Percentiles rank a stretch among this genome's conserved stretches.
phyloP scores from a whole-genome alignment of 2,888 invertebrate genomes.

The Crepidodera aurea region DNA sequence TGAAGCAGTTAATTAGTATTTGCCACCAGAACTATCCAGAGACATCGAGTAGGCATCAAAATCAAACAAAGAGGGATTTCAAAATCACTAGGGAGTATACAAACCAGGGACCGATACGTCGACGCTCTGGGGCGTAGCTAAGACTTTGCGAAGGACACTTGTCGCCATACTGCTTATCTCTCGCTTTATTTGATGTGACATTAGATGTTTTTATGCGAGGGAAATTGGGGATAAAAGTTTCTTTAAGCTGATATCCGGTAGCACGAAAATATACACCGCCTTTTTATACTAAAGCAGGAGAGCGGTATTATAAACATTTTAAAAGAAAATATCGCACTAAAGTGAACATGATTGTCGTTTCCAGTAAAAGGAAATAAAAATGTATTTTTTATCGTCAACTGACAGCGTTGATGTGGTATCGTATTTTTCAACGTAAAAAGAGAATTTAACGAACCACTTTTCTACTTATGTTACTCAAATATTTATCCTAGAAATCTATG shows the following conservation, averaged over 20 bases:
- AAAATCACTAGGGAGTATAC: constrained; percentile 29
- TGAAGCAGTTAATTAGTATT: constrained; percentile 21
- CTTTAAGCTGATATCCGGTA: constrained; percentile 20
- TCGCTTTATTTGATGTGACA: constrained; percentile 25
- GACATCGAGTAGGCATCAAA: constrained; percentile 27
- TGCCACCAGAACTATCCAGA: constrained; percentile 12
- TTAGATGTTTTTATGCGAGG: constrained; percentile 18
- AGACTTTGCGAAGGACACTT: constrained; percentile 32
- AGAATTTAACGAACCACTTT: no score
- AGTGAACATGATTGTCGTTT: constrained; percentile 21
- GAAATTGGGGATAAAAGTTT: constrained; percentile 25
- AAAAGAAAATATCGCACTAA: constrained; percentile 18
- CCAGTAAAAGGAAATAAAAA: background rate
- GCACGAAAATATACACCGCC: constrained; percentile 12
- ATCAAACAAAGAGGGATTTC: constrained; percentile 36
- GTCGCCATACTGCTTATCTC: constrained; percentile 30
- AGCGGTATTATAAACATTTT: constrained; percentile 15
- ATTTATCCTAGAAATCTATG: no score
- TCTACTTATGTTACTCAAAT: no score
- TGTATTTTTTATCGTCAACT: constrained; percentile 3
- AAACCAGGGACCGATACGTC: constrained; percentile 32
- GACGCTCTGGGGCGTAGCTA: constrained; percentile 26
- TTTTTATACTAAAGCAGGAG: constrained; percentile 11
- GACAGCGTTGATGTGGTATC: background rate
- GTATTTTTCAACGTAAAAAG: background rate